phyloP scores from a whole-genome alignment of 1,140 invertebrate genomes.

The Drosophila nigromelanica region DNA sequence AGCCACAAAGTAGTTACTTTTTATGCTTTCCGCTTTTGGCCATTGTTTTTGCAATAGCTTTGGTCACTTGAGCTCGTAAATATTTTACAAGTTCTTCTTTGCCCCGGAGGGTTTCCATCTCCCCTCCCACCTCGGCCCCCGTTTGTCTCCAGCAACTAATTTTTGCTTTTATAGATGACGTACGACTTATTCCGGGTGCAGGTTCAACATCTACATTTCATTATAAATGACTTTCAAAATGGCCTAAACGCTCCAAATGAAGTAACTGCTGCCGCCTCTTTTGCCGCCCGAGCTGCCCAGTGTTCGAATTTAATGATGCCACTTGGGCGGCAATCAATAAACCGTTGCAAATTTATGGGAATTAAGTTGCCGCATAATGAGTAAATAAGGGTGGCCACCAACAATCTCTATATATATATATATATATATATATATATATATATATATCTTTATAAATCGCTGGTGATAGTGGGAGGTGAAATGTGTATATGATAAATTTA shows the following conservation, averaged over 20 bases:
- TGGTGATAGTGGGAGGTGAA: neutral
- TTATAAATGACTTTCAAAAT: conserved; percentile 79
- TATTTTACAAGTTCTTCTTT: conserved; percentile 72
- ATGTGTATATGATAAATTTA: neutral
- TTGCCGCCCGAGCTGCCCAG: neutral
- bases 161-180: conserved; percentile 69
- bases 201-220: conserved; percentile 74
- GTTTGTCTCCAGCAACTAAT: conserved; percentile 56
- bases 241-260: conserved; percentile 59
- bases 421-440: neutral
- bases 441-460: neutral
- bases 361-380: conserved; percentile 51
- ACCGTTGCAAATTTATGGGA: conserved; percentile 46
- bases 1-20: conserved; percentile 82
- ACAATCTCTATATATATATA: neutral
- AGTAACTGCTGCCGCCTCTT: conserved; percentile 24
- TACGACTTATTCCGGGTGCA: conserved; percentile 48
- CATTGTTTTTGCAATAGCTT: conserved; percentile 50
- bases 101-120: neutral
- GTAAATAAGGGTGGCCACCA: conserved; percentile 15
- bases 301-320: conserved; percentile 44
- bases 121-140: neutral
- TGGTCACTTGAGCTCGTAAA: conserved; percentile 73
- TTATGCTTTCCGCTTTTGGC: conserved; percentile 60
- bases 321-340: conserved; percentile 50